A percentile compares a stretch with the other conserved stretches of the same genome.
phyloP scores from a whole-genome alignment of 1,140 invertebrate species.

The Berghia stephanieae region DNA sequence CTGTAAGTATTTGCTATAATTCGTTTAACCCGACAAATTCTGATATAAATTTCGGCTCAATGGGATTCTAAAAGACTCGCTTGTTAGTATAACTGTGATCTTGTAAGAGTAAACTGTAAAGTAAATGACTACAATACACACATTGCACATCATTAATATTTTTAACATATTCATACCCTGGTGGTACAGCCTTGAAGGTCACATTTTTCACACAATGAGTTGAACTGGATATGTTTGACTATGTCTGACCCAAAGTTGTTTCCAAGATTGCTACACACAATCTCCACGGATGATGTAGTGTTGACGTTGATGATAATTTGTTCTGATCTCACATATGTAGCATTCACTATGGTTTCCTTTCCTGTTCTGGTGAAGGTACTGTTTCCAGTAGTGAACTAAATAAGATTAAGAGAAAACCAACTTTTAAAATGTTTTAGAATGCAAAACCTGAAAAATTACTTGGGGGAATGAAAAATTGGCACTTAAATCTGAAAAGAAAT shows the following conservation, averaged over 20 bases:
- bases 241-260: constrained; percentile 19
- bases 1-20: too few relatives aligned
- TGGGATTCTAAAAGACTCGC: too few relatives aligned
- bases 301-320: constrained; percentile 29
- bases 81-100: too few relatives aligned
- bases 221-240: constrained; percentile 37
- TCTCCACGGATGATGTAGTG: background rate
- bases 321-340: constrained; percentile 41
- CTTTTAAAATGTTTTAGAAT: too few relatives aligned
- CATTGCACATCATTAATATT: too few relatives aligned
- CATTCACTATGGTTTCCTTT: constrained; percentile 30
- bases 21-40: too few relatives aligned
- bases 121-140: too few relatives aligned
- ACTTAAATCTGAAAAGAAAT: background rate
- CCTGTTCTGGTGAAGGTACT: too few relatives aligned
- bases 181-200: constrained; percentile 29
- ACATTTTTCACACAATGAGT: constrained; percentile 45
- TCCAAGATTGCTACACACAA: constrained; percentile 36
- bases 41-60: too few relatives aligned
- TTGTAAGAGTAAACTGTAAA: too few relatives aligned
- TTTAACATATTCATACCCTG: constrained; percentile 41
- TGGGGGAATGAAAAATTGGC: constrained; percentile 9
- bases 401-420: too few relatives aligned
- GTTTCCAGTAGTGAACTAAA: too few relatives aligned
- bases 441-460: constrained; percentile 28